Base-by-base conservation (phyloP, 2,888 invertebrate species). In the Nycteola revayana region DNA sequence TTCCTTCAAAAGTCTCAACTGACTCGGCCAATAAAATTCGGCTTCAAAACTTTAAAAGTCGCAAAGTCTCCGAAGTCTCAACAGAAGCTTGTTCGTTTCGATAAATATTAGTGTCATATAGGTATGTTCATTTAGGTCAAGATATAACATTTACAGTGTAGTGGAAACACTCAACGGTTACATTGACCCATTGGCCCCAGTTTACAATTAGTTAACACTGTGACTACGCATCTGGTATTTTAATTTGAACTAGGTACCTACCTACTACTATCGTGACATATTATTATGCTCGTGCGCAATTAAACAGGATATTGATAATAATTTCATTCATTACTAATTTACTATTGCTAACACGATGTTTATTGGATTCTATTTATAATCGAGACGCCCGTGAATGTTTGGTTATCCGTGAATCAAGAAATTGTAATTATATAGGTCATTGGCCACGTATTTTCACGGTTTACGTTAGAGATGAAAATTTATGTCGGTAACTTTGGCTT, bases 231-330 rank as follows among this genome's bases (percentile, higher is more conserved):
- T 65, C 53, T 66, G 56, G 47, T 52, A 49, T 48, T 35, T 48
- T 45, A 33, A 38, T 55, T 32, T 33, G 2, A 3, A 18, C 18
- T 18, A 18, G 18, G 18, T 18, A 18, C 18, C 18, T 6, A n/a
- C 21, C 7, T 21, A 41, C 24, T 47, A 41, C 43, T 52, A 59
- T 57, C 57, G 44, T 39, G 50, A 56, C 57, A 47, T 33, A n/a
- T n/a, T n/a, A n/a, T n/a, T n/a, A 70, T 77, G 74, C 71, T 67
- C 69, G 70, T 64, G 49, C 56, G 54, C 60, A 74, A n/a, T 75
- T 75, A 76, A 59, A 58, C 79, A 78, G 82, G 79, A 80, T 77
- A 76, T 72, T 70, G 79, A 79, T 83, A 81, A 72, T 68, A 72
- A 65, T 51, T 62, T 71, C 75, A 81, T 81, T 80, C 70, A 77